Percentiles rank a stretch among this genome's conserved stretches.
Evolutionary conservation across 2,888 invertebrate species (phyloP).

Genomic region (Atherix ibis): DNA sequence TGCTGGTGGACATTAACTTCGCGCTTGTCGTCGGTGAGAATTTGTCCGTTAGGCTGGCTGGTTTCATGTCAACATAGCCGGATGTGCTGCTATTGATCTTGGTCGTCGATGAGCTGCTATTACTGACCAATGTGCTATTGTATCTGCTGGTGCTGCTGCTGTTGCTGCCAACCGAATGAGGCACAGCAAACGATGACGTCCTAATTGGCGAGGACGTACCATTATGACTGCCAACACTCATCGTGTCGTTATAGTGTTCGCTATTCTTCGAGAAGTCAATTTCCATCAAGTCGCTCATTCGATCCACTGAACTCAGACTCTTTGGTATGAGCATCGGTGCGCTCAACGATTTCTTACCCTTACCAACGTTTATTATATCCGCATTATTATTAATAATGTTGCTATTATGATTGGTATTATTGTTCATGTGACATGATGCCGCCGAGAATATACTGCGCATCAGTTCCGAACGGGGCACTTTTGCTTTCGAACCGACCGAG

Average conservation of each 20-base stretch:
- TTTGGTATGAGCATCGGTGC: slow-evolving; percentile 45
- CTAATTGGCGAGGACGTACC: slow-evolving; percentile 7
- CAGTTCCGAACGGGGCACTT: slow-evolving; percentile 29
- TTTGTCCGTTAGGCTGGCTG: slow-evolving; percentile 21
- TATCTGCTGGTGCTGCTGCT: slow-evolving; percentile 6
- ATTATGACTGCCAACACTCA: slow-evolving; percentile 5
- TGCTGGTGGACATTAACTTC: slow-evolving; percentile 4
- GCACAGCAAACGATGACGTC: slow-evolving; percentile 10
- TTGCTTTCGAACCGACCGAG: slow-evolving; percentile 57
- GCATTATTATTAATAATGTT: slow-evolving; percentile 12
- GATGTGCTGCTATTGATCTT: slow-evolving; percentile 9
- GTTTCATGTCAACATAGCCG: slow-evolving; percentile 48
- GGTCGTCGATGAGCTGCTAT: slow-evolving; percentile 6
- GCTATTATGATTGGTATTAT: slow-evolving; percentile 13
- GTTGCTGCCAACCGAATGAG: slow-evolving; percentile 12
- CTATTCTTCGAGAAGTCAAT: slow-evolving; percentile 46
- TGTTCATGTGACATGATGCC: slow-evolving; percentile 17
- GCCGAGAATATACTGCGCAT: slow-evolving; percentile 21
- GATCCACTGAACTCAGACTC: slow-evolving; percentile 39
- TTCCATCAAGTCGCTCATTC: slow-evolving; percentile 70
- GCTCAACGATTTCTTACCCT: slow-evolving; percentile 45
- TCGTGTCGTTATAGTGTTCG: slow-evolving; percentile 10
- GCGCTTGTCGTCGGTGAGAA: no score
- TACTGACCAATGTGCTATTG: neutral
- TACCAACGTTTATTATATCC: slow-evolving; percentile 8